Base-by-base conservation (phyloP, 2,797 vertebrate genomes). In the Halcyon chelicuti region DNA sequence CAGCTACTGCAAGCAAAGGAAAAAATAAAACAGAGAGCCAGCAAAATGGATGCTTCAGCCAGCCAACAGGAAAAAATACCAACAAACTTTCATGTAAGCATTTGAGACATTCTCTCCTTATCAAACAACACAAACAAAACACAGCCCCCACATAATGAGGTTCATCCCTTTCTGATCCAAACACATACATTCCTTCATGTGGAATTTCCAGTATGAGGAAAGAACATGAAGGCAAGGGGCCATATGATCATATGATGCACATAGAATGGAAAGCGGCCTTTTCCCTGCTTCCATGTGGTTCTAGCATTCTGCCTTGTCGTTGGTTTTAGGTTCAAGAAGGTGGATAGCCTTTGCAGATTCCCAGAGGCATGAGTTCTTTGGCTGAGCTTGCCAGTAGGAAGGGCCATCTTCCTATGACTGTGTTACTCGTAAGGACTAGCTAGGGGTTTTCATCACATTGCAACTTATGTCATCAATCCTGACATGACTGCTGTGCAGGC, bases 1-100 rank as follows among this genome's bases (percentile, higher is more conserved):
- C 13, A 94, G 35, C 29, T 62, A 44, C 51, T 80, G 51, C 51
- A 80, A 74, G 51, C 21, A 58, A 72, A 83, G 29, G 18, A 25
- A 73, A 78, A 76, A 62, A 47, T 47, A 86, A 78, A 93, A 60
- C 16, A 20, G 57, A 81, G 9, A 77, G 25, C 23, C 42, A 83
- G 62, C 12, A 86, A 96, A 94, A 91, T 33, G 40, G 55, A 75
- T 87, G 54, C 35, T 20, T 84, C 84, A 76, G 55, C 18, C 62
- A 90, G 19, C 4, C 49, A 66, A 65, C 25, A 74, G 52, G 16
- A 95, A 74, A 22, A 78, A 65, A 28, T 46, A 71, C 20, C 52
- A 84, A 26, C 11, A 67, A 75, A 72, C 13, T 66, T 88, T 66
- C 33, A 72, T 11, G 73, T 8, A 79, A 73, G 19, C 29, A 51